Evolutionary conservation across 2,888 invertebrate species (phyloP), one percentile per base, ranked within the genome.

Genomic region (Dolomedes plantarius): DNA sequence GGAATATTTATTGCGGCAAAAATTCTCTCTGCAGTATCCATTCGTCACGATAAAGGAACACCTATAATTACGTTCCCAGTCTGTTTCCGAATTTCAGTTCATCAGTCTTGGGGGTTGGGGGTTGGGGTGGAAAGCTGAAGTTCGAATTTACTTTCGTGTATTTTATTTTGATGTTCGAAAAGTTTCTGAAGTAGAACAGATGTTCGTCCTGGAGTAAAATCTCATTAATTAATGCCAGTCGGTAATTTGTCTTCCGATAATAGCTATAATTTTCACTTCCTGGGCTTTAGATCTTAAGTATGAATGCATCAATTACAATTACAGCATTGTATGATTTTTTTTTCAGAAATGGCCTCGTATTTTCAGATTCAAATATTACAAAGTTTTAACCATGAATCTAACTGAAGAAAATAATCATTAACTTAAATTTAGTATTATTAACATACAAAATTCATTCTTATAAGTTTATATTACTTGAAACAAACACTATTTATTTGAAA

Each of bases 1-100:
- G 9, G 69, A 78, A 81, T 68, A 81, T 81, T 68, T 68, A 81
- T 73, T 56, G 56, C 39, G 19, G 39, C 29, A 64, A 75, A 82
- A 82, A 62, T 68, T 75, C 62, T 13, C 13, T 65, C 56, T 50
- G 64, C 81, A 69, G n/a, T 74, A 64, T 74, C 46, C 75, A 82
- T 82, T 82, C 68, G 67, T 82, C 75, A 82, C 56, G 69, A 32
- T 19, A 62, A 46, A 28, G 36, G 46, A 69, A 75, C 81, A 82
- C 69, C 81, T 82, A 75, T 82, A 82, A 82, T 82, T 75, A 82
- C 64, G 81, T 41, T 71, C 81, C 13, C n/a, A 75, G 81, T 82
- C 81, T 62, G 69, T 69, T 82, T 82, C 69, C 64, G 27, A 82
- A 75, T 73, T 71, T 73, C 62, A n/a, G 32, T 31, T 68, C 39